Evolutionary conservation across 2,113 vertebrate species (phyloP), one percentile per base, ranked within the genome.

Genomic region (Ophthalmotilapia sp.): DNA sequence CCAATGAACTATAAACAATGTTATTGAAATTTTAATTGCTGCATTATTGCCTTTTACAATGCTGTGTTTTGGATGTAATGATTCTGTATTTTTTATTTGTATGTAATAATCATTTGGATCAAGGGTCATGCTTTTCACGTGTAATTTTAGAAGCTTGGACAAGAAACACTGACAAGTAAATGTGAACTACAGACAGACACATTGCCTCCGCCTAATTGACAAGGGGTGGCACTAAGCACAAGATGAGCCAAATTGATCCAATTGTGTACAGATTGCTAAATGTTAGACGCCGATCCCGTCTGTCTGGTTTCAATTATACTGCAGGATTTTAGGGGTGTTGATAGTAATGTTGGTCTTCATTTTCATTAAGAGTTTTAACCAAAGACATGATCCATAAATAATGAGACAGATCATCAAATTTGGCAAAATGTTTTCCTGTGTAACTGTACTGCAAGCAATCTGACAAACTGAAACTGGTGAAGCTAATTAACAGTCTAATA

Each of bases 11-110:
- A 93, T 94, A 95, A 94, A 96, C 93, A 87, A 95, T 92, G 89
- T 95, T 93, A 94, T 86, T 86, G 90, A 94, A 87, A 95, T 94
- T 96, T 96, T 93, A 95, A 96, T 96, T 95, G 96, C 95, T 96
- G 95, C 95, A 95, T 96, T 95, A 94, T 96, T 96, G 96, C 95
- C 94, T 97, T 96, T 96, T 96, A 95, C 94, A 96, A 96, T 94
- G 95, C 95, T 96, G 95, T 96, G 95, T 96, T 96, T 95, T 96
- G 94, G 96, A 95, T 96, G 96, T 96, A 95, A 95, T 94, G 94
- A 95, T 95, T 93, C 92, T 95, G 95, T 96, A 94, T 95, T 96
- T 97, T 95, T 95, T 96, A 96, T 96, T 96, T 96, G 88, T 93
- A 94, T 88, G 91, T 96, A 92, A 93, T 91, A 94, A 91, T 95